Conservation (phyloP, 1,140 invertebrate genomes). For the Drosophila grimshawi region DNA sequence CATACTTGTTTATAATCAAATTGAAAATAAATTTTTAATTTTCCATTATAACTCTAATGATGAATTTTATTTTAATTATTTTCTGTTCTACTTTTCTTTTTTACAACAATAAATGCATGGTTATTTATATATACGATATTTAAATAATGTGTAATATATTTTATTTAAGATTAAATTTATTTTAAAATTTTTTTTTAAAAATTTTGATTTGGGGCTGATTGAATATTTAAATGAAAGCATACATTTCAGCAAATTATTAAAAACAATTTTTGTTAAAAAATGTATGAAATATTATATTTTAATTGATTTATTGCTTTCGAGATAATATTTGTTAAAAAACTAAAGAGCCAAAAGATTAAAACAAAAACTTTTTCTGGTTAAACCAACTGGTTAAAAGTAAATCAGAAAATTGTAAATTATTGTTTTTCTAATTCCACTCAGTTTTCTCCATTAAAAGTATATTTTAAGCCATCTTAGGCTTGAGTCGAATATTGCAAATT, state of each 20-base stretch:
- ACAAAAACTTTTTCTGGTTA: no score
- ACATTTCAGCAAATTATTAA: no score
- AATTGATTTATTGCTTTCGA: no score
- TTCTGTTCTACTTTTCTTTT: slow-evolving; percentile 25
- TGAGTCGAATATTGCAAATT: neutral
- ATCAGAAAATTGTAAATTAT: no score
- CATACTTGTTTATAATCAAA: slow-evolving; percentile 61
- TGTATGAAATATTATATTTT: no score
- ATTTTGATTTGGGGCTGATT: neutral
- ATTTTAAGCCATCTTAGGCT: neutral
- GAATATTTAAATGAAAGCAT: no score
- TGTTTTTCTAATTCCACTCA: no score
- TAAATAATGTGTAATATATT: neutral
- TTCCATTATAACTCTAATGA: slow-evolving; percentile 63
- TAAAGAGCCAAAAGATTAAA: no score
- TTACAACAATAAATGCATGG: slow-evolving; percentile 28
- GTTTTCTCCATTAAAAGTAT: no score
- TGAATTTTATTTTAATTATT: slow-evolving; percentile 54
- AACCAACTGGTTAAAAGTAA: no score
- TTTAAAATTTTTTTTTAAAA: neutral
- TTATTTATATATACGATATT: slow-evolving; percentile 2
- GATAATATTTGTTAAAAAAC: no score
- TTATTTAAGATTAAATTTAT: neutral
- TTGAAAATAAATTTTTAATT: slow-evolving; percentile 69
- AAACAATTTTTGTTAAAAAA: no score